These are phyloP conservation scores for Vimba vimba DNA, from an alignment of 2,113 vertebrate genomes.

Conservation along the genomic window DNA sequence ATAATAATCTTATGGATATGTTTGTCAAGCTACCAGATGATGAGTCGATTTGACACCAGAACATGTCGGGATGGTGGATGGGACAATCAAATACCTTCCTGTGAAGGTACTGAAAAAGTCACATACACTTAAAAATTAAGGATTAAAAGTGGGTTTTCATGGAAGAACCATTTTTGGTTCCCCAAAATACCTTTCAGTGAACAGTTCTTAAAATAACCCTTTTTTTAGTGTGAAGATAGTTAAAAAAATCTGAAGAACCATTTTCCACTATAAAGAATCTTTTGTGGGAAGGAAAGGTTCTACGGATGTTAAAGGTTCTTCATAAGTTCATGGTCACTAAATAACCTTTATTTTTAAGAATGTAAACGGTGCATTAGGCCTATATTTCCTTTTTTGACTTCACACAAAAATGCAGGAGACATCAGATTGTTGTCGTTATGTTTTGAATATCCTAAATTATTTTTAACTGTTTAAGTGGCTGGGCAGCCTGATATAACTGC, in stretches of 20 bases:
- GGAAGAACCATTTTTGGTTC: neutral
- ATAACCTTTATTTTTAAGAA: neutral
- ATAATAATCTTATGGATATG: neutral
- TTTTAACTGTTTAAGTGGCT: neutral
- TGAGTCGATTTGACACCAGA: conserved; percentile 42
- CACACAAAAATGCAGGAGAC: neutral
- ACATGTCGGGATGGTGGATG: conserved; percentile 53
- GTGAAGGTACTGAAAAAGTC: conserved; percentile 51
- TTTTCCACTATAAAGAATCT: neutral
- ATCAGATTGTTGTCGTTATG: neutral
- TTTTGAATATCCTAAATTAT: neutral
- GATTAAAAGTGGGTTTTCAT: neutral
- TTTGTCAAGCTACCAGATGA: conserved; percentile 51
- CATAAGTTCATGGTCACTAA: neutral
- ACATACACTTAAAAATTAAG: neutral
- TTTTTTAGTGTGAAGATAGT: neutral
- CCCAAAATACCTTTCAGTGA: neutral
- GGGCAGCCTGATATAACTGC: too few species aligned
- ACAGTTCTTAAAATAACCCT: neutral
- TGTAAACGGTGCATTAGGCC: neutral
- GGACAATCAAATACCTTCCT: conserved; percentile 47
- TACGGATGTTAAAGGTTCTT: neutral
- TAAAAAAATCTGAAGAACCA: neutral
- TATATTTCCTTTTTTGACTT: neutral
- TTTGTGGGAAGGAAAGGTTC: too few species aligned